A percentile compares a stretch with the other conserved stretches of the same genome.
Evolutionary conservation across 2,888 invertebrate species (phyloP).

Genomic region (Glaucopsyche alexis): DNA sequence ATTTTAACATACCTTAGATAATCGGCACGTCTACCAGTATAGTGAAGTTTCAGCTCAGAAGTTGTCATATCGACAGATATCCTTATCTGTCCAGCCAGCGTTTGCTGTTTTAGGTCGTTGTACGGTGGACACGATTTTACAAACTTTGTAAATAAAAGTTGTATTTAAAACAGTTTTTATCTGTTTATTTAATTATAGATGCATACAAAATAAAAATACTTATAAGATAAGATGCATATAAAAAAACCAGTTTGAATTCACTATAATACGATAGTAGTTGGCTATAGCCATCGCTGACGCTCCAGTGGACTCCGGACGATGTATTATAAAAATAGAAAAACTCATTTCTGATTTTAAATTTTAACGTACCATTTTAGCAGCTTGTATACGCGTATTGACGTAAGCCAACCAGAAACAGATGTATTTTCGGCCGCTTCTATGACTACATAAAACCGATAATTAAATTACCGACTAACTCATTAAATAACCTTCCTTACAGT

Average conservation of each 20-base stretch:
- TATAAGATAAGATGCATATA: no score
- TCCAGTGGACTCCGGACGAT: conserved; percentile 9
- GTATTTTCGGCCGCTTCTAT: conserved; percentile 49
- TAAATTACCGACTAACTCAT: not conserved
- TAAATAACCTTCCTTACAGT: not conserved
- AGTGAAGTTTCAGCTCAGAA: not conserved
- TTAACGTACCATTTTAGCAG: conserved; percentile 33
- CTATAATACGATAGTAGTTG: not conserved
- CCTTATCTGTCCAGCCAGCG: no score
- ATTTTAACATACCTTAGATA: not conserved
- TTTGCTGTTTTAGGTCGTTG: no score
- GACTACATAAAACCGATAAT: conserved; percentile 21
- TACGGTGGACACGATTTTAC: not conserved
- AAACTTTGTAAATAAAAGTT: no score
- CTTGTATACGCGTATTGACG: conserved; percentile 48
- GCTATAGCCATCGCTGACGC: not conserved
- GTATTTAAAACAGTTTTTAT: no score
- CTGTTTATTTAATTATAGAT: no score
- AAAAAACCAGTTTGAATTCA: no score
- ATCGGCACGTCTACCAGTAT: not conserved
- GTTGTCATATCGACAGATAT: not conserved
- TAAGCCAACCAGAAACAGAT: conserved; percentile 55
- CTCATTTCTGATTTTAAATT: conserved; percentile 25
- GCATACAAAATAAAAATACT: no score
- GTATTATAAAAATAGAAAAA: conserved; percentile 19